Base-by-base conservation (phyloP, 2,797 vertebrate genomes). In the Carduelis carduelis region DNA sequence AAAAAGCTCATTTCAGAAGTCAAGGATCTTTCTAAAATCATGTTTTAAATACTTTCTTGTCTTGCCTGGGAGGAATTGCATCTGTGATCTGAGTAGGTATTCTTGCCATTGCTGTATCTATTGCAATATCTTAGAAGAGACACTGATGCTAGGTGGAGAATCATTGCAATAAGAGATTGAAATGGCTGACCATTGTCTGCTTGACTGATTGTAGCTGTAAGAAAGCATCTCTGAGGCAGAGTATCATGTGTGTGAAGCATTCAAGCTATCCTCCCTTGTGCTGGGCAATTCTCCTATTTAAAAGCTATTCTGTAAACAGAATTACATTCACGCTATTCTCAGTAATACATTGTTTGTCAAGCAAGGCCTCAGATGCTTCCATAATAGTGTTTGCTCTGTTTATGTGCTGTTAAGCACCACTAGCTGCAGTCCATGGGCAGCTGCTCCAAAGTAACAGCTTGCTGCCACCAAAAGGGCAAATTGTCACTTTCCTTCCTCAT, bases 51-150 rank as follows among this genome's bases (percentile, higher is more conserved):
- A 89, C 83, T 94, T 93, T 85, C 87, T 90, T 87, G 65, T 78
- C 90, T 87, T 87, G 78, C 92, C 93, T 89, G 95, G 84, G 78
- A 96, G 95, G 93, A 95, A 87, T 94, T 93, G 46, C 84, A 71
- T 59, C 95, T 71, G 46, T 83, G 90, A 84, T 77, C 88, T 21
- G 72, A 91, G 93, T 83, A 96, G 95, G 89, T 95, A 91, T 87
- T 71, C 43, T 91, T 63, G 75, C 77, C 71, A 18, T 68, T 85
- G 79, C 92, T 92, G 39, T 77, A 77, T 81, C 85, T 95, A n/a
- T 81, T 94, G 85, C 84, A 68, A 37, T 89, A 71, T 59, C 69
- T 81, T 75, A 87, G 82, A 72, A 61, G 71, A 96, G 55, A 81
- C 82, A 71, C 77, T 72, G 71, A 41, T 39, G 65, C 82, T 95